Conservation (phyloP, 2,797 vertebrate species). For the Eospalax fontanierii region DNA sequence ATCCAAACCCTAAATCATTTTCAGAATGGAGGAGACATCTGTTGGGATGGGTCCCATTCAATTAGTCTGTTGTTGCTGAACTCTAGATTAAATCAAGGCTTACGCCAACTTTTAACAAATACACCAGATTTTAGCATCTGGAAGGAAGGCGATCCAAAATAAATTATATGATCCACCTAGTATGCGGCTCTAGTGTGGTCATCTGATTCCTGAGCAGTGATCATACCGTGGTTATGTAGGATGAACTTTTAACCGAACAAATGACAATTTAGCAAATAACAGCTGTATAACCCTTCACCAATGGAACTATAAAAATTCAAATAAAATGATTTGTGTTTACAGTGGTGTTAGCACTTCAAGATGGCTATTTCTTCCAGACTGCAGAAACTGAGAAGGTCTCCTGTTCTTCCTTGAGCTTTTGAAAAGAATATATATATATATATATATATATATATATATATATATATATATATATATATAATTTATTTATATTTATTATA, state of each 20-base stretch:
- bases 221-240: conserved; percentile 79
- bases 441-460: no score
- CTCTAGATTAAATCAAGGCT: conserved; percentile 64
- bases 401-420: conserved; percentile 71
- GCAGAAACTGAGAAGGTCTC: conserved; percentile 42
- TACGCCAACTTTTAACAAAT: conserved; percentile 79
- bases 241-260: conserved; percentile 88
- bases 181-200: conserved; percentile 87
- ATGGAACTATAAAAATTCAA: conserved; percentile 73
- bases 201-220: conserved; percentile 89
- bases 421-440: no score
- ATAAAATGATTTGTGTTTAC: conserved; percentile 82
- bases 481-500: no score
- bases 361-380: conserved; percentile 75
- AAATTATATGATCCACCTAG: conserved; percentile 83
- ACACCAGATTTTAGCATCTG: conserved; percentile 88
- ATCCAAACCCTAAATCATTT: conserved; percentile 57
- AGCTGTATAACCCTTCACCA: conserved; percentile 87
- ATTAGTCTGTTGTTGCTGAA: conserved; percentile 76
- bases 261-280: conserved; percentile 87
- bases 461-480: no score
- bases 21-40: conserved; percentile 53
- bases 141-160: conserved; percentile 86
- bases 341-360: conserved; percentile 84
- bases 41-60: conserved; percentile 69